These are phyloP conservation scores for Chymomyza costata DNA, from an alignment of 1,140 invertebrate species.

Conservation along the genomic window DNA sequence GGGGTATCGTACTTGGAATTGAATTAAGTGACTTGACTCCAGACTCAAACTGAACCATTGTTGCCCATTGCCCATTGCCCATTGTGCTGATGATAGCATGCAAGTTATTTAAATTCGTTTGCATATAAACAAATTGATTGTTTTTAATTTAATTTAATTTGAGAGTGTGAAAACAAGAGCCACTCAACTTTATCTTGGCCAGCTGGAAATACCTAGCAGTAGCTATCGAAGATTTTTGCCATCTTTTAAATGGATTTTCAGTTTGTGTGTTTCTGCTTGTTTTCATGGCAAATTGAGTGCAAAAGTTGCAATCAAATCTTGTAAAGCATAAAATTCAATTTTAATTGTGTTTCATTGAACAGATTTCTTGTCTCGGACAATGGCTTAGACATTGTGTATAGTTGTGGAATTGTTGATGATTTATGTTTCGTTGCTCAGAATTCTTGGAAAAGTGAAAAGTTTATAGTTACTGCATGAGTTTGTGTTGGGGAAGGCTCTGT, in stretches of 20 bases:
- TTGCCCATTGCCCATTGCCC: too few relatives aligned
- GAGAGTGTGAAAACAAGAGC: constrained; percentile 29
- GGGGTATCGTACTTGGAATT: constrained; percentile 1
- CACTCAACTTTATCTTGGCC: constrained; percentile 13
- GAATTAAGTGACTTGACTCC: constrained; percentile 18
- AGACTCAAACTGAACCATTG: too few relatives aligned
- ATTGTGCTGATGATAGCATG: constrained; percentile 3
- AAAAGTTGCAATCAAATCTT: constrained; percentile 66
- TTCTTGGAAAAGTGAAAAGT: constrained; percentile 46
- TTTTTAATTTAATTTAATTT: constrained; percentile 67
- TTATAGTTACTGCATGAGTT: not conserved
- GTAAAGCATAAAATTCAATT: constrained; percentile 64
- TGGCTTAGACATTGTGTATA: constrained; percentile 18
- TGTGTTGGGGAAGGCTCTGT: too few relatives aligned
- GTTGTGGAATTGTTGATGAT: constrained; percentile 45
- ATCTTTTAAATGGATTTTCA: not conserved
- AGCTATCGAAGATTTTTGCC: not conserved
- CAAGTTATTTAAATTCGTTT: constrained; percentile 57
- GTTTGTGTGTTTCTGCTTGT: constrained; percentile 1
- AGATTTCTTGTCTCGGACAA: constrained; percentile 64
- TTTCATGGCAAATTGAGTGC: constrained; percentile 28
- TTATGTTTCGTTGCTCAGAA: constrained; percentile 56
- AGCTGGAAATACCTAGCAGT: constrained; percentile 10
- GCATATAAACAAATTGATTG: constrained; percentile 72
- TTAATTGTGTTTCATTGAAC: constrained; percentile 48